Percentiles rank a stretch among this genome's conserved stretches.
Evolutionary conservation across 2,113 vertebrate species (phyloP).

Genomic region (Typhlomys cinereus): DNA sequence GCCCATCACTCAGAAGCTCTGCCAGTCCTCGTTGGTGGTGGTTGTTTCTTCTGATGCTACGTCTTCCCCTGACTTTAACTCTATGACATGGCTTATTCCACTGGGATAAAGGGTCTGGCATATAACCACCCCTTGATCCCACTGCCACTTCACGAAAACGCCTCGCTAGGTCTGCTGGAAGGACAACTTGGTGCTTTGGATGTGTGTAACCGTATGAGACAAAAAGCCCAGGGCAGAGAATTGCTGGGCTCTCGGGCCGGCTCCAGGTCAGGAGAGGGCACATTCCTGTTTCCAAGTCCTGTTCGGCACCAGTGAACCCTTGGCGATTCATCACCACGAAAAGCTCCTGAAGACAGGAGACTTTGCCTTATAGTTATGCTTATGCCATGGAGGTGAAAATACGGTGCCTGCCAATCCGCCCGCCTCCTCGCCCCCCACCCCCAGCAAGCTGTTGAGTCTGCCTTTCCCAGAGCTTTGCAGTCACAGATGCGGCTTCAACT

Average conservation of each 20-base stretch:
- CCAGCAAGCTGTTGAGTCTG: background rate
- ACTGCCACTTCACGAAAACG: slow-evolving; percentile 4
- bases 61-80: slow-evolving; percentile 27
- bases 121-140: background rate
- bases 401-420: too few relatives aligned
- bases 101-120: slow-evolving; percentile 9
- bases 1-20: slow-evolving; percentile 18
- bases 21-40: background rate
- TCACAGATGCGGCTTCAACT: background rate
- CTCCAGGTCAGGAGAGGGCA: background rate
- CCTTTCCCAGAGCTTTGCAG: background rate
- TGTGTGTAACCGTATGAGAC: background rate
- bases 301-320: background rate
- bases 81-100: slow-evolving; percentile 30
- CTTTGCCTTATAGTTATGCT: background rate
- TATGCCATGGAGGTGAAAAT: background rate
- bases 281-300: background rate
- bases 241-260: background rate
- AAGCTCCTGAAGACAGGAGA: background rate
- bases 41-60: slow-evolving; percentile 41
- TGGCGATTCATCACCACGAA: background rate
- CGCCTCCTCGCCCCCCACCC: background rate
- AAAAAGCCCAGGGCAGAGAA: background rate
- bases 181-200: background rate
- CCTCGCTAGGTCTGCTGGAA: background rate